phyloP scores from a whole-genome alignment of 2,797 vertebrate genomes.

The Trematomus bernacchii region DNA sequence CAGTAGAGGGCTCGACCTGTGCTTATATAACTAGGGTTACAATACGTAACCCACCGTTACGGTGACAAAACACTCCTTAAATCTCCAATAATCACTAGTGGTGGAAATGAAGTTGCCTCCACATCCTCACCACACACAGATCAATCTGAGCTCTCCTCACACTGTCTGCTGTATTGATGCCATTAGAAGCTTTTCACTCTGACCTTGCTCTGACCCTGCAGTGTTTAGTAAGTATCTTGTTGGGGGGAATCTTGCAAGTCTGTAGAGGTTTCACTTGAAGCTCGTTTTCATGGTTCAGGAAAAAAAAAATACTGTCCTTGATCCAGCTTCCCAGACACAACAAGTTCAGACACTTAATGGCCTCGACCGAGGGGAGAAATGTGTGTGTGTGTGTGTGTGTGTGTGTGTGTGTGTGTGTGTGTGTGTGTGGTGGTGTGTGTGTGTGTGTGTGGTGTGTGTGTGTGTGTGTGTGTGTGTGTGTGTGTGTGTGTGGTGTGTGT shows the following conservation, averaged over 20 bases:
- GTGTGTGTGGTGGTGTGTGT: constrained; percentile 3
- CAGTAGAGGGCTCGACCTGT: too few relatives aligned
- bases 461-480: constrained; percentile 17
- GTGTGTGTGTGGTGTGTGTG: constrained; percentile 10
- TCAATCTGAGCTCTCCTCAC: constrained; percentile 1
- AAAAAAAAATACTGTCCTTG: constrained; percentile 28
- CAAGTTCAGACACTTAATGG: constrained; percentile 62
- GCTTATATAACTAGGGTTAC: too few relatives aligned
- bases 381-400: constrained; percentile 15
- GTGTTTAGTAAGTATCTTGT: constrained; percentile 25
- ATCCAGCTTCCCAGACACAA: constrained; percentile 56
- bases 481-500: too few relatives aligned
- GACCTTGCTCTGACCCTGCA: constrained; percentile 31
- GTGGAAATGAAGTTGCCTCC: neutral
- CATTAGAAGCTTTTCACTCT: constrained; percentile 4
- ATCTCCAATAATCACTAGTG: neutral
- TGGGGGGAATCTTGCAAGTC: constrained; percentile 13
- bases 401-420: neutral
- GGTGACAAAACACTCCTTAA: too few relatives aligned
- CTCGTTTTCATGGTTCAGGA: constrained; percentile 24
- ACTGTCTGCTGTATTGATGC: neutral
- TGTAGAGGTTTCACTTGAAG: constrained; percentile 37
- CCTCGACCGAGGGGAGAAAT: constrained; percentile 49
- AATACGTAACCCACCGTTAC: too few relatives aligned
- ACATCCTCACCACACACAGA: constrained; percentile 4